phyloP scores from a whole-genome alignment of 2,888 invertebrate species.

The Mesodorylaimus sp. region DNA sequence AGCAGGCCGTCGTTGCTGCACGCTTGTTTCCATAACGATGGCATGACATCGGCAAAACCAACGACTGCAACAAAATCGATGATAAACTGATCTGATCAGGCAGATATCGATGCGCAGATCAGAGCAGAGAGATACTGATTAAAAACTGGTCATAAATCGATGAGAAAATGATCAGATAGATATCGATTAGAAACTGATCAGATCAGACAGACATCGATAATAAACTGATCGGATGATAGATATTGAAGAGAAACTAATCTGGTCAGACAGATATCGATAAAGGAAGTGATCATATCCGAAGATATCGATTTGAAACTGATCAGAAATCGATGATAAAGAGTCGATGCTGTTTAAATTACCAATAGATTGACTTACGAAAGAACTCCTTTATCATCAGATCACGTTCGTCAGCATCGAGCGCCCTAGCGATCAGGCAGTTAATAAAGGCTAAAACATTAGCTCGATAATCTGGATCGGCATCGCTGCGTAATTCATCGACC shows the following conservation, averaged over 20 bases:
- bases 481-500: slow-evolving; percentile 14
- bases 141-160: background rate
- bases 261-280: too few relatives aligned
- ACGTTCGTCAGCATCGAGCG: slow-evolving; percentile 26
- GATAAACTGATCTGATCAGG: background rate
- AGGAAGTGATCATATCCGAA: background rate
- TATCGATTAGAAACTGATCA: background rate
- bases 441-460: slow-evolving; percentile 33
- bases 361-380: slow-evolving; percentile 27
- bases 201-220: too few relatives aligned
- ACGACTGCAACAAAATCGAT: background rate
- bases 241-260: too few relatives aligned
- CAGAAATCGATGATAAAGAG: too few relatives aligned
- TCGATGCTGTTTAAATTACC: too few relatives aligned
- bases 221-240: too few relatives aligned
- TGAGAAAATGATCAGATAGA: background rate
- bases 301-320: background rate
- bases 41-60: background rate
- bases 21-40: background rate
- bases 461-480: slow-evolving; percentile 32
- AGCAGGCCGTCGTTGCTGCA: background rate
- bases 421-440: slow-evolving; percentile 34
- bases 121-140: background rate
- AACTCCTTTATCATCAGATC: slow-evolving; percentile 32
- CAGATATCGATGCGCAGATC: background rate